Evolutionary conservation across 2,113 vertebrate species (phyloP).

Genomic region (Stercorarius parasiticus): DNA sequence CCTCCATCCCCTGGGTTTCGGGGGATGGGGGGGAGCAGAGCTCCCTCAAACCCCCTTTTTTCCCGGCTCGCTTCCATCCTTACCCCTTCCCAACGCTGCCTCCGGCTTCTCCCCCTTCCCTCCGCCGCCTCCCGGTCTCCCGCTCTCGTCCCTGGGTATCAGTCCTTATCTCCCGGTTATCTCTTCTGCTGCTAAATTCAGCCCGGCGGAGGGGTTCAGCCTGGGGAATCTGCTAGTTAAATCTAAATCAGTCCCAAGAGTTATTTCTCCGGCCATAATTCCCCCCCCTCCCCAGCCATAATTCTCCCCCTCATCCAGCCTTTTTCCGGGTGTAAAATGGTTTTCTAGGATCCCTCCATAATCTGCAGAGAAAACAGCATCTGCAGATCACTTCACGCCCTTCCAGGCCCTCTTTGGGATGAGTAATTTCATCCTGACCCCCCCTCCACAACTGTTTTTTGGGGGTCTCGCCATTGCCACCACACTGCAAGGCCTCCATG

Average conservation of each 20-base stretch:
- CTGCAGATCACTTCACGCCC: fast-evolving
- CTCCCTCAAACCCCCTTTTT: background rate
- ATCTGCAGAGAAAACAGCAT: background rate
- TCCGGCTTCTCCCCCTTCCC: background rate
- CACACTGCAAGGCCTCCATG: fast-evolving
- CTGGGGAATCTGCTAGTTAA: constrained; percentile 8
- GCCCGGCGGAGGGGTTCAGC: constrained; percentile 25
- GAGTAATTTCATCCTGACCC: background rate
- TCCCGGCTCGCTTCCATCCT: background rate
- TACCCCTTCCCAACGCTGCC: background rate
- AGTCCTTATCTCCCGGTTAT: constrained; percentile 51
- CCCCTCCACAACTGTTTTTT: background rate
- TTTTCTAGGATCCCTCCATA: background rate
- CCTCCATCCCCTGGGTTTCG: background rate
- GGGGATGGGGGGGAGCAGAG: background rate
- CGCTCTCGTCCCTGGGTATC: constrained; percentile 22
- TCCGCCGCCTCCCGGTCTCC: background rate
- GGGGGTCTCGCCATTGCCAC: background rate
- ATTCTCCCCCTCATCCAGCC: background rate
- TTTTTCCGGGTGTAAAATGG: background rate
- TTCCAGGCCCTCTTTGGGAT: background rate
- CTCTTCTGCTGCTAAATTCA: constrained; percentile 49
- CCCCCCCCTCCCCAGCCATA: no score
- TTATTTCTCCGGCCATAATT: background rate
- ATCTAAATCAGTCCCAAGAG: background rate